Base-by-base conservation (phyloP, 2,888 invertebrate species). In the Clivina fossor region DNA sequence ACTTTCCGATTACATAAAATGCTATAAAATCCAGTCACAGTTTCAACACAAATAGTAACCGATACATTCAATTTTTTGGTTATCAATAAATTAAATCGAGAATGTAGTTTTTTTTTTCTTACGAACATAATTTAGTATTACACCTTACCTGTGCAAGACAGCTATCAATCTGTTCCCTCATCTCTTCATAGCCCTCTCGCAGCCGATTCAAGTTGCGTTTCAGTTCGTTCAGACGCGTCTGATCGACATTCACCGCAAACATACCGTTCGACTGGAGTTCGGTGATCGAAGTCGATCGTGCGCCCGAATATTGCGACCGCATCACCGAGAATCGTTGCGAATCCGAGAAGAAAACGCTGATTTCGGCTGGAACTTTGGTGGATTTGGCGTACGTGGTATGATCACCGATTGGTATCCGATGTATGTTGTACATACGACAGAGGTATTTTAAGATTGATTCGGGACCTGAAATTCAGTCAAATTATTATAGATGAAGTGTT, bases 361-460 rank as follows among this genome's bases (percentile, higher is more conserved):
- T 78, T 30, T 77, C 69, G 0, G 70, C 68, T 0, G 89, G 88
- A 48, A 89, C 76, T 4, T 73, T 69, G 1, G 80, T 80, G 19
- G 80, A 78, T 66, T 79, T 76, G 7, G 80, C 75, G 63, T 82
- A 81, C 0, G 86, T 85, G 32, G 73, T 74, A 0, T 79, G 74
- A 46, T 79, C 79, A 1, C 90, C 91, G 15, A 90, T 77, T 0
- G 90, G 88, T 65, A 90, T 85, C 46, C 77, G 78, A 65, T 90
- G 84, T 11, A 91, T 74, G 1, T 72, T 68, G 70, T 85, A 85
- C 44, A 79, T 79, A 15, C 74, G 75, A 64, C 87, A 85, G 22
- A 92, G 71, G 68, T 85, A 90, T 13, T 83, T 81, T 59, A 84
- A 72, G 24, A 91, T 81, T 0, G 87, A 80, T 19, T 78, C 77